Base-by-base conservation (phyloP, 2,113 vertebrate genomes). In the Caloenas nicobarica region DNA sequence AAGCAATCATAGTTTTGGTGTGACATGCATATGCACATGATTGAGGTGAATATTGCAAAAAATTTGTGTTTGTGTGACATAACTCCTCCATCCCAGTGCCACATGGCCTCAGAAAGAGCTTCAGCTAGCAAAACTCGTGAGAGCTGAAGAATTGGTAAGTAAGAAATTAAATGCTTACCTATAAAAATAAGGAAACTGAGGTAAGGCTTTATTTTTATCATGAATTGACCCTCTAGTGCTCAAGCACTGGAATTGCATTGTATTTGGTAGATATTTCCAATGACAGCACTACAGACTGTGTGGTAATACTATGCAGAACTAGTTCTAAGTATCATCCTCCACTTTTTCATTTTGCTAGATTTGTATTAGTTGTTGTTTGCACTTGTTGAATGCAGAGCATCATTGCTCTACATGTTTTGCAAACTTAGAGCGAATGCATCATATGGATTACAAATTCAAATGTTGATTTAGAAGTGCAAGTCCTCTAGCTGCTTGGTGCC, bases 171-270 rank as follows among this genome's bases (percentile, higher is more conserved):
- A 54, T 44, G 10, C n/a, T 92, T 73, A 25, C 56, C 29, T 53
- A 7, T 36, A 16, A 68, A 90, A 89, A 56, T 68, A 34, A 86
- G 82, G 72, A 92, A 96, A 95, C 86, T 90, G 90, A 96, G 95
- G 79, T 79, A 74, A 50, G 34, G 18, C 26, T 82, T 8, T 51
- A 1, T 74, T 94, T 91, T 91, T 60, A 29, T 88, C 15, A 31
- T 12, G 0, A 60, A 61, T 48, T 96, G 53, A 91, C 76, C 90
- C 72, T 95, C 90, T 94, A 88, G 93, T 93, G 83, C 60, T 91
- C 48, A 86, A 44, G 79, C 29, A n/a, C 33, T 81, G 57, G 38
- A 90, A 93, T 33, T 82, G 24, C 60, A 51, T 34, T 81, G 16
- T 54, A n/a, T 69, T 70, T 70, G 33, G 15, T 25, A 36, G 34